phyloP scores from a whole-genome alignment of 2,797 vertebrate species.

The Bovichtus variegatus region DNA sequence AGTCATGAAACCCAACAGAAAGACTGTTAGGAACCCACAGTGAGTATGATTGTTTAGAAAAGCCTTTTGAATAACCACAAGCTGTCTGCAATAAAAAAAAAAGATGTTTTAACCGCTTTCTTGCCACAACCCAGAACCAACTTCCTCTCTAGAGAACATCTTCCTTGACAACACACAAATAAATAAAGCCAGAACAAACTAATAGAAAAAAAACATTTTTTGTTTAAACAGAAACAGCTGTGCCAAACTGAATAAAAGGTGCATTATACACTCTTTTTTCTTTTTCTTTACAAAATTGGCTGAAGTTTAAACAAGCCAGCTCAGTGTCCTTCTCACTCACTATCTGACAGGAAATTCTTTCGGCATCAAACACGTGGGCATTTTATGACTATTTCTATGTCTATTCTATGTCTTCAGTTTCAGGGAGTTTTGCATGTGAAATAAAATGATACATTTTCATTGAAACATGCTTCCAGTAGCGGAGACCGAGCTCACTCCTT shows the following conservation, averaged over 20 bases:
- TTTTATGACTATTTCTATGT: too few relatives aligned
- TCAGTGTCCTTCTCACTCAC: not conserved
- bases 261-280: too few relatives aligned
- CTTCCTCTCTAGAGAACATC: conserved; percentile 52
- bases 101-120: too few relatives aligned
- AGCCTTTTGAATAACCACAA: not conserved
- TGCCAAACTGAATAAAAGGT: too few relatives aligned
- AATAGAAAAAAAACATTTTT: not conserved
- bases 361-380: not conserved
- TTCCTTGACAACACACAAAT: not conserved
- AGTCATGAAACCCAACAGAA: not conserved
- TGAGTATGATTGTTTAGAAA: conserved; percentile 13
- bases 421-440: not conserved
- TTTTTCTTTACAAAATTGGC: too few relatives aligned
- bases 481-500: not conserved
- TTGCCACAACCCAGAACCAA: not conserved
- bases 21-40: not conserved
- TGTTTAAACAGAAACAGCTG: not conserved
- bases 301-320: not conserved
- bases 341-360: conserved; percentile 12
- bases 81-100: not conserved
- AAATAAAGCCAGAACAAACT: not conserved
- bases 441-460: not conserved
- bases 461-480: not conserved
- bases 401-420: too few relatives aligned